These are phyloP conservation scores for Girardinus metallicus DNA, from an alignment of 2,797 vertebrate species.

Conservation along the genomic window DNA sequence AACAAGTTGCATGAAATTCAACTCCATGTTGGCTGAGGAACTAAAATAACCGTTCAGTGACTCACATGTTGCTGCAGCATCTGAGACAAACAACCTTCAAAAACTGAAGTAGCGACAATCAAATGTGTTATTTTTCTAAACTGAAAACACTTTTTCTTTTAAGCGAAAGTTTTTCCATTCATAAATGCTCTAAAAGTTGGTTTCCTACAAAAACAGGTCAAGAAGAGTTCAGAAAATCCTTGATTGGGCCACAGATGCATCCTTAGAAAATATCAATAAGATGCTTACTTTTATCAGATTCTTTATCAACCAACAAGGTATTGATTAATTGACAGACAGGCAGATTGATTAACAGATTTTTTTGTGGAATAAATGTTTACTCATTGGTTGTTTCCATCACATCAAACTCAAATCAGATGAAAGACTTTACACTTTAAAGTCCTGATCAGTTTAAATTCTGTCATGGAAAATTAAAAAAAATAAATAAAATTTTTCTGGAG, in stretches of 20 bases:
- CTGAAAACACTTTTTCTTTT: not conserved
- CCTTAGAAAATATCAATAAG: not conserved
- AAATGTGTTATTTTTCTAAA: not conserved
- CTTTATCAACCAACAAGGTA: not conserved
- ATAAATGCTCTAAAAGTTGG: not conserved
- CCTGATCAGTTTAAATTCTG: not conserved
- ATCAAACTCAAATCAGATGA: not conserved
- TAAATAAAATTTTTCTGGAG: no score
- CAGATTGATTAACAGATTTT: not conserved
- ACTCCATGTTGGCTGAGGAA: not conserved
- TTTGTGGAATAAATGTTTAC: conserved; percentile 47
- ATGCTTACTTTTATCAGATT: not conserved
- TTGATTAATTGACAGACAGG: not conserved
- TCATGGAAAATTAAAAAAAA: no score
- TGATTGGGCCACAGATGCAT: not conserved
- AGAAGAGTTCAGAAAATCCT: not conserved
- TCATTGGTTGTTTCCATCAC: conserved; percentile 9
- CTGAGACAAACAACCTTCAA: no score
- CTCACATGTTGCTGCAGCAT: not conserved
- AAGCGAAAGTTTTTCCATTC: not conserved
- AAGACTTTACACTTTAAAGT: not conserved
- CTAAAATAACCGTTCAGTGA: not conserved
- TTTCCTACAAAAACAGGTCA: not conserved
- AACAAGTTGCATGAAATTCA: not conserved
- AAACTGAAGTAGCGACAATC: not conserved